Evolutionary conservation across 2,888 invertebrate species (phyloP).

Genomic region (Acleris cristana): DNA sequence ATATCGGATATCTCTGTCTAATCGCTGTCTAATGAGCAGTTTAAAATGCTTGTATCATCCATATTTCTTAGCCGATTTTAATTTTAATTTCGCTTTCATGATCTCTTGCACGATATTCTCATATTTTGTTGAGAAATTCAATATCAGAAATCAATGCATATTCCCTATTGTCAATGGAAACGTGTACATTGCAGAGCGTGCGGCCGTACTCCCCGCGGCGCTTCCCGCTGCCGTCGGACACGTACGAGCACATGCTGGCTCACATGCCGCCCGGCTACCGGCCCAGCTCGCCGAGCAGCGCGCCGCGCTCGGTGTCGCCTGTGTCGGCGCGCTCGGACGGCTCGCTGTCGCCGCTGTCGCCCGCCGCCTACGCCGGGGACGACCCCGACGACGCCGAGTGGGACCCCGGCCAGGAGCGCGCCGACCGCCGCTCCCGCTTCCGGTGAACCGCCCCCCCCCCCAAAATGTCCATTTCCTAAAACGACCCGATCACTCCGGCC

Average conservation of each 20-base stretch:
- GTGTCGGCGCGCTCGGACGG: slow-evolving; percentile 45
- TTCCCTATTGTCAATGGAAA: neutral
- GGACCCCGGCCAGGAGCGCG: slow-evolving; percentile 80
- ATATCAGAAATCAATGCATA: too few species aligned
- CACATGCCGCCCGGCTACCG: slow-evolving; percentile 87
- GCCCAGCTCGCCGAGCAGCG: slow-evolving; percentile 45
- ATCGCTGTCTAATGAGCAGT: too few species aligned
- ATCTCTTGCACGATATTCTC: too few species aligned
- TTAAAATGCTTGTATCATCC: too few species aligned
- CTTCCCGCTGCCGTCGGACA: slow-evolving; percentile 89
- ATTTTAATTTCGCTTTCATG: too few species aligned
- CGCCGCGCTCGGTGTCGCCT: slow-evolving; percentile 27
- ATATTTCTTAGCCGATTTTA: too few species aligned
- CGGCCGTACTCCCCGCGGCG: slow-evolving; percentile 89
- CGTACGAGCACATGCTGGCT: slow-evolving; percentile 87
- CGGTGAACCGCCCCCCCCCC: slow-evolving; percentile 49
- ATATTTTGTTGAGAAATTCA: too few species aligned
- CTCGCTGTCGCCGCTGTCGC: slow-evolving; percentile 62
- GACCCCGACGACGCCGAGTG: slow-evolving; percentile 95
- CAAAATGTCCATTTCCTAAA: too few species aligned
- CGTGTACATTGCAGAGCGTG: slow-evolving; percentile 77
- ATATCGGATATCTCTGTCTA: too few species aligned
- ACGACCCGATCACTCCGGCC: too few species aligned
- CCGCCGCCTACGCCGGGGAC: slow-evolving; percentile 85
- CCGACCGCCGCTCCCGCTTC: slow-evolving; percentile 60